These are phyloP conservation scores for Ammodramus savannarum DNA, from an alignment of 2,113 vertebrate genomes.

Conservation along the genomic window DNA sequence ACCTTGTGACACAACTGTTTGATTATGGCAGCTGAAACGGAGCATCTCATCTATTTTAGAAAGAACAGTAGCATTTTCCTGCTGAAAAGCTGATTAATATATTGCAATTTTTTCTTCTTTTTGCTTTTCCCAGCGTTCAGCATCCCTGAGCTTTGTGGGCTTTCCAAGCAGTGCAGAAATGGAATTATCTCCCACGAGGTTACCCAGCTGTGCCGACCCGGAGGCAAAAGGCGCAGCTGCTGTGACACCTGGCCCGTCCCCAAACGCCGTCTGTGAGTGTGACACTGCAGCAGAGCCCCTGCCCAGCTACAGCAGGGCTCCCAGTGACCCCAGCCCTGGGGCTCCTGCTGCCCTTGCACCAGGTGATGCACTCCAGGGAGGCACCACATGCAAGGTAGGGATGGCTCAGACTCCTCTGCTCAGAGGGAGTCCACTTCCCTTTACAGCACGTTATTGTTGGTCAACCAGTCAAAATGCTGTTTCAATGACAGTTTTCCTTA, in stretches of 20 bases:
- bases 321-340: constrained; percentile 56
- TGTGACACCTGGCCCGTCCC: not conserved
- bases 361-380: constrained; percentile 64
- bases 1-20: not conserved
- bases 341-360: constrained; percentile 37
- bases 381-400: constrained; percentile 76
- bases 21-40: not conserved
- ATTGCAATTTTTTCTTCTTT: not conserved
- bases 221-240: constrained; percentile 45
- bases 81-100: not conserved
- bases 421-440: not conserved
- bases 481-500: not conserved
- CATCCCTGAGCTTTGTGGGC: constrained; percentile 67
- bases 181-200: constrained; percentile 69
- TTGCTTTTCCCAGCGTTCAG: constrained; percentile 29
- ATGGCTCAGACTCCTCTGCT: not conserved
- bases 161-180: constrained; percentile 71
- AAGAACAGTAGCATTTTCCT: not conserved
- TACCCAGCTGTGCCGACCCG: constrained; percentile 22
- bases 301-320: constrained; percentile 48
- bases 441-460: not conserved
- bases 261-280: constrained; percentile 38
- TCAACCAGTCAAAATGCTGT: not conserved
- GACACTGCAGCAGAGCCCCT: constrained; percentile 67
- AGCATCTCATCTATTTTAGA: not conserved